A percentile compares a stretch with the other conserved stretches of the same genome.
Evolutionary conservation across 2,797 vertebrate genomes (phyloP).

Genomic region (Psittacula derbiana): DNA sequence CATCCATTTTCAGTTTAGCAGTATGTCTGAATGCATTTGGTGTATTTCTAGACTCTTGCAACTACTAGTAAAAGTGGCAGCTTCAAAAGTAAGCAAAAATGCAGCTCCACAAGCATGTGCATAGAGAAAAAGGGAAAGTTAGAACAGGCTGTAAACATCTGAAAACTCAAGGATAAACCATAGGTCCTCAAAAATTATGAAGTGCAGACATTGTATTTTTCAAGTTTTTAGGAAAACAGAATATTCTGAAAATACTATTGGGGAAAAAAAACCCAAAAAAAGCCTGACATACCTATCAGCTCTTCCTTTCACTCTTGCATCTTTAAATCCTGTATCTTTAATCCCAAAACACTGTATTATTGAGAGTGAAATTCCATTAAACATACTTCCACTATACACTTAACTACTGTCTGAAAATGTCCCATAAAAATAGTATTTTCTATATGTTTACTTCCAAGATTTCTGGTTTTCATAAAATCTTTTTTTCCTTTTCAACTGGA

Average conservation of each 20-base stretch:
- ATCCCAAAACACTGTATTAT: background rate
- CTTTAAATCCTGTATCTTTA: background rate
- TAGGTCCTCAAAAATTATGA: accelerated
- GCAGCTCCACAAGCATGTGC: accelerated
- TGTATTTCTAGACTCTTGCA: background rate
- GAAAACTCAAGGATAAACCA: background rate
- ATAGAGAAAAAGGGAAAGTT: accelerated
- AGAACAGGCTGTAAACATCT: background rate
- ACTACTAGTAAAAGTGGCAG: background rate
- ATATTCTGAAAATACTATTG: background rate
- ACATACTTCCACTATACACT: background rate
- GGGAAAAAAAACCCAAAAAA: background rate
- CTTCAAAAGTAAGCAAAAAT: background rate
- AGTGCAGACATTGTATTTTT: background rate
- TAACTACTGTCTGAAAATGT: background rate
- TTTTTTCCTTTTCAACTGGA: background rate
- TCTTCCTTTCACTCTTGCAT: background rate
- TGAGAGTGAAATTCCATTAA: background rate
- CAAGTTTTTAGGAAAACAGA: background rate
- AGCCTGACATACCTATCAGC: background rate
- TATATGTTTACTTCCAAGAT: background rate
- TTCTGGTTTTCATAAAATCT: background rate
- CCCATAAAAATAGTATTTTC: background rate
- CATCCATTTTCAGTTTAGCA: background rate
- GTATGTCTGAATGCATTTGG: background rate